These are phyloP conservation scores for Sebastes wilsoni DNA, from an alignment of 2,797 vertebrate genomes.

Conservation along the genomic window DNA sequence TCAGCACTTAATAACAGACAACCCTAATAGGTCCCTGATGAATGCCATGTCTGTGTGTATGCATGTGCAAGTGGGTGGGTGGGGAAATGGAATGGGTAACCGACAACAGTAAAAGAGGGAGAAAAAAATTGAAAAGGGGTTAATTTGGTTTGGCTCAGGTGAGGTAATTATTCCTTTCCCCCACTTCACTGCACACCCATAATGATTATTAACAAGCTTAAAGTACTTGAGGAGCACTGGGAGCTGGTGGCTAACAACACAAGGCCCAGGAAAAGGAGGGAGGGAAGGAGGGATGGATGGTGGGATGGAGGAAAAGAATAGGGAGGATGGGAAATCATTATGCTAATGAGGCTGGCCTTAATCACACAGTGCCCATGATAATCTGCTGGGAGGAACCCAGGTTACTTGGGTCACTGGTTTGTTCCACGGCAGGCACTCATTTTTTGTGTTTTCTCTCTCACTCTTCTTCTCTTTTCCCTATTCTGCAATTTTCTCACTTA, in stretches of 20 bases:
- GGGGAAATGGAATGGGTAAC: slow-evolving; percentile 75
- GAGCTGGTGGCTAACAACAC: slow-evolving; percentile 92
- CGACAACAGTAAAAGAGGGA: slow-evolving; percentile 73
- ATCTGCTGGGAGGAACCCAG: slow-evolving; percentile 86
- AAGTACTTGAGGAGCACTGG: slow-evolving; percentile 92
- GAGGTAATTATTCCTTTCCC: slow-evolving; percentile 96
- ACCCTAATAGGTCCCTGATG: slow-evolving; percentile 83
- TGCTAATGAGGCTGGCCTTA: slow-evolving; percentile 92
- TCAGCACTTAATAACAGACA: slow-evolving; percentile 83
- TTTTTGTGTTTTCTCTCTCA: slow-evolving; percentile 42
- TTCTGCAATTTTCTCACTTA: slow-evolving; percentile 41
- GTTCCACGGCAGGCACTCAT: slow-evolving; percentile 63
- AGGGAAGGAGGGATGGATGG: slow-evolving; percentile 70
- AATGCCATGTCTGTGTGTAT: slow-evolving; percentile 70
- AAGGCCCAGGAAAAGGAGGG: slow-evolving; percentile 68
- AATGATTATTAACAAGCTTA: slow-evolving; percentile 99
- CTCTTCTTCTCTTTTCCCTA: slow-evolving; percentile 27
- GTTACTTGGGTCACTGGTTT: slow-evolving; percentile 87
- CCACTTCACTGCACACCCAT: slow-evolving; percentile 96
- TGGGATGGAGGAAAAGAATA: slow-evolving; percentile 67
- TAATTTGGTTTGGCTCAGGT: slow-evolving; percentile 99
- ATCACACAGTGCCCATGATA: slow-evolving; percentile 89
- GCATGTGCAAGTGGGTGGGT: slow-evolving; percentile 60
- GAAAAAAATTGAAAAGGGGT: slow-evolving; percentile 79
- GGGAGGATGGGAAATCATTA: slow-evolving; percentile 91